Conservation (phyloP, 53 echinoderm and acorn worm genomes). For the Glandiceps talaboti region DNA sequence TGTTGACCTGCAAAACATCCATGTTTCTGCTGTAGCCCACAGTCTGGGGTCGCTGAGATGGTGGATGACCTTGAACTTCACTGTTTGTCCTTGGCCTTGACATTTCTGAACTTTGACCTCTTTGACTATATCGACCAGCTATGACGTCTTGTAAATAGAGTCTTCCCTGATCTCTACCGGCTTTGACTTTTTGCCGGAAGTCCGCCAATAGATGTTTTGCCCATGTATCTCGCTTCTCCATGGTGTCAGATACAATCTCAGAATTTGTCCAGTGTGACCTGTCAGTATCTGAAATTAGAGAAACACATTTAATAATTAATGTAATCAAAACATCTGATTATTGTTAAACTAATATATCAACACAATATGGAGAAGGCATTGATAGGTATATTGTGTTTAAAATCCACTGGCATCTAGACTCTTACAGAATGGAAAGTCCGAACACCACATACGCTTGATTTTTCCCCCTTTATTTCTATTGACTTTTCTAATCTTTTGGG, state of each 20-base stretch:
- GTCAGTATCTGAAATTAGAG: constrained; percentile 48
- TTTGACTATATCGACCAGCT: not conserved
- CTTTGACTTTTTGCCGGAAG: constrained; percentile 82
- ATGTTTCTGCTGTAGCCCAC: not conserved
- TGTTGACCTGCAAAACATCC: not conserved
- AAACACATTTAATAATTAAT: too few species aligned
- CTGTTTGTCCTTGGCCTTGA: not conserved
- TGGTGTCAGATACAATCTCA: constrained; percentile 40
- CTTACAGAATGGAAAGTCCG: too few species aligned
- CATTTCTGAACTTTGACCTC: not conserved
- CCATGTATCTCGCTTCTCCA: constrained; percentile 78
- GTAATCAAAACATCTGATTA: too few species aligned
- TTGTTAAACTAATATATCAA: too few species aligned
- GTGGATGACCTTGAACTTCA: not conserved
- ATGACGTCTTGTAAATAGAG: not conserved
- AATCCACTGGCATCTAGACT: too few species aligned
- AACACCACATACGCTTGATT: too few species aligned
- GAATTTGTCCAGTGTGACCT: constrained; percentile 83
- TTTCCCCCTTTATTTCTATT: too few species aligned
- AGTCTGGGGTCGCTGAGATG: not conserved
- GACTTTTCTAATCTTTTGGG: too few species aligned
- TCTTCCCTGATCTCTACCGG: constrained; percentile 24
- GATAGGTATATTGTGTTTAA: too few species aligned
- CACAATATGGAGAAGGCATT: too few species aligned
- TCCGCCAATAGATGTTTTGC: constrained; percentile 76